Evolutionary conservation across 2,797 vertebrate genomes (phyloP), one percentile per base, ranked within the genome.

Genomic region (Acridotheres tristis): DNA sequence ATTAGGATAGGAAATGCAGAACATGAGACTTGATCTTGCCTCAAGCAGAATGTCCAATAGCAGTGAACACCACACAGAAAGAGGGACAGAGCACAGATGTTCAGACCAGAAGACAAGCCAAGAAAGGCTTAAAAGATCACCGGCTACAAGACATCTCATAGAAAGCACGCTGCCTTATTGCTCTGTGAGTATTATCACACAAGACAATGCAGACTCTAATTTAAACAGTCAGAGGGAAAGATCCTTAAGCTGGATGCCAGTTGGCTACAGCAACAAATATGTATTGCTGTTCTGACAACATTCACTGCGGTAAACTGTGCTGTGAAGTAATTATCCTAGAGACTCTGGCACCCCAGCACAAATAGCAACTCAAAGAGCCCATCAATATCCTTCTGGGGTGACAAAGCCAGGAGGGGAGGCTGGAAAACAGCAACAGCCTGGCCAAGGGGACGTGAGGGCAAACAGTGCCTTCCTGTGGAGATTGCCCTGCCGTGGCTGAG

Each of bases 51-150:
- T 58, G 63, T 90, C 91, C 96, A 90, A 91, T 20, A 90, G 50
- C 73, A 85, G 81, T 13, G 45, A 95, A 67, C 6, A 8, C 45
- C 59, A 34, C 54, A 68, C 43, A 73, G 93, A 89, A 91, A 90
- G 58, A 95, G 26, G 80, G 93, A 94, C 93, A 95, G 63, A 95
- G 85, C 91, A 91, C 91, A 96, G 94, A 94, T 95, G 92, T 92
- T 95, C 94, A 71, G 85, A 88, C 42, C 66, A 79, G 82, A 93
- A 94, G 88, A 96, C 51, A 90, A 95, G 96, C 89, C 94, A 97
- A 96, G 90, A 92, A 91, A 94, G 72, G 72, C 94, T 97, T 96
- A 93, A 95, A 93, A 93, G 94, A 96, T 92, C 94, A 94, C 82
- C 3, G 0, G 69, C 82, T 96, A 95, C 85, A 96, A 90, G 79